Base-by-base conservation (phyloP, 1,140 invertebrate species). In the Battus philenor region DNA sequence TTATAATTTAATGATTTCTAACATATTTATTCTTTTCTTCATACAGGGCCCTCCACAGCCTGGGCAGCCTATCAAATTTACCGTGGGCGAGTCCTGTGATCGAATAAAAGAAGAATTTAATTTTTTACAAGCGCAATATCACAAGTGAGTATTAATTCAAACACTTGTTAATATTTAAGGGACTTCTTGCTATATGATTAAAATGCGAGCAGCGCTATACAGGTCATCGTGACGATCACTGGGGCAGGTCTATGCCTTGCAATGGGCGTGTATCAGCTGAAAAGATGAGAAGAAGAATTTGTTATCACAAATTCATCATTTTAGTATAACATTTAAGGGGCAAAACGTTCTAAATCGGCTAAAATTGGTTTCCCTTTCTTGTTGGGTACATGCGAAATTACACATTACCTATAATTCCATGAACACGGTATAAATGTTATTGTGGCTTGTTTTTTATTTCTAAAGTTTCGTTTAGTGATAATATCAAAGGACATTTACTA, bases 101-200 rank as follows among this genome's bases (percentile, higher is more conserved):
- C 89, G 96, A 65, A 98, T 99, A 76, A 99, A 99, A 89, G 97
- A 99, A 87, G 97, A 99, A 89, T 98, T 98, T 87, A 97, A 96
- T 89, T 98, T 98, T 88, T 90, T 99, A 53, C 97, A 99, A 88
- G 95, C 96, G 53, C 97, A 99, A 90, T 98, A 97, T 90, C 97
- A 99, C 88, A 97, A 95, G 97, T 98, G 88, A 96, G 94, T 94
- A 79, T 46, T 13, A 30, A n/a, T n/a, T n/a, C n/a, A n/a, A n/a
- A n/a, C n/a, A 22, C 33, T 30, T 38, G 29, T 8, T 18, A 46
- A 26, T n/a, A n/a, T 3, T 34, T 6, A 29, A n/a, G n/a, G n/a
- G n/a, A n/a, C n/a, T n/a, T n/a, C n/a, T n/a, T n/a, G n/a, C n/a
- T n/a, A n/a, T n/a, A n/a, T n/a, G n/a, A n/a, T n/a, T n/a, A 30